A percentile compares a stretch with the other conserved stretches of the same genome.
phyloP scores from a whole-genome alignment of 2,113 vertebrate genomes.

The Cathartes aura region DNA sequence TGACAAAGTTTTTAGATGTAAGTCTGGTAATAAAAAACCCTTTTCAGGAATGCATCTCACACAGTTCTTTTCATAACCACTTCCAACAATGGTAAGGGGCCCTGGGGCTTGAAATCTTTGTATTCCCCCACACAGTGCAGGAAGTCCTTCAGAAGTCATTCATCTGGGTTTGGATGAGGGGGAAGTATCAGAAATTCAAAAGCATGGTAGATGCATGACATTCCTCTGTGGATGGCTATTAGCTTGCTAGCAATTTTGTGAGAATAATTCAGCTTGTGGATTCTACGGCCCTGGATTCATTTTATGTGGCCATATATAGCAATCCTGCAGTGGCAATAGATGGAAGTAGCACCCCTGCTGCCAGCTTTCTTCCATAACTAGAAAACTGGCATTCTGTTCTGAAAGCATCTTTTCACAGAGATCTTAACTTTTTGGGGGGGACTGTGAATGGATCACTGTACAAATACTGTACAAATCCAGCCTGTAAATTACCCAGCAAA shows the following conservation, averaged over 20 bases:
- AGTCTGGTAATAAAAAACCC: background rate
- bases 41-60: background rate
- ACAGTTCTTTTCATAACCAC: background rate
- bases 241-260: background rate
- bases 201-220: background rate
- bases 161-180: background rate
- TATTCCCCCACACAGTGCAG: background rate
- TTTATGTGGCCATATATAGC: background rate
- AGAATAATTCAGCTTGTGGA: background rate
- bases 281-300: background rate
- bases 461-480: background rate
- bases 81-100: background rate
- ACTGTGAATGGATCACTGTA: background rate
- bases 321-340: background rate
- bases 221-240: background rate
- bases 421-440: background rate
- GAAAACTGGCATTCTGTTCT: background rate
- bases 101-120: background rate
- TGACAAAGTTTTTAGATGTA: background rate
- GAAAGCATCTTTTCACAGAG: background rate
- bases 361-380: background rate
- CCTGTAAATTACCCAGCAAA: background rate
- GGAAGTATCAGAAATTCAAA: background rate
- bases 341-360: background rate
- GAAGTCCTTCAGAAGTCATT: background rate